These are phyloP conservation scores for Prunella fulvescens DNA, from an alignment of 2,113 vertebrate species.

Conservation along the genomic window DNA sequence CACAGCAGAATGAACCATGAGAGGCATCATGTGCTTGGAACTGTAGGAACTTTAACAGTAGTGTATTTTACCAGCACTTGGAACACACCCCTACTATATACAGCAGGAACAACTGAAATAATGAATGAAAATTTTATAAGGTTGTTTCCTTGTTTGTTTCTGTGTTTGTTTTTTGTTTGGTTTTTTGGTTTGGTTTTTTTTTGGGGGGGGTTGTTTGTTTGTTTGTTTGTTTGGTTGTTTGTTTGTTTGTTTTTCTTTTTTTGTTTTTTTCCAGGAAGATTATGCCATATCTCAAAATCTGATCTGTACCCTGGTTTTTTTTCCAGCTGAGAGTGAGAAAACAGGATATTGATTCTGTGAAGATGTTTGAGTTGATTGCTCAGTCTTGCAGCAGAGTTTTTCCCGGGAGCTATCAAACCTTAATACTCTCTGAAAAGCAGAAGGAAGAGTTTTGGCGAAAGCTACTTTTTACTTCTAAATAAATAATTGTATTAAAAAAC, in stretches of 20 bases:
- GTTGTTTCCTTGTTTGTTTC: neutral
- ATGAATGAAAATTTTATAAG: neutral
- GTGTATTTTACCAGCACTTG: neutral
- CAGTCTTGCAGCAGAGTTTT: neutral
- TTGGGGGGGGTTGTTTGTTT: too few relatives aligned
- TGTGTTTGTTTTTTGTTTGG: too few relatives aligned
- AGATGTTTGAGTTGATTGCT: neutral
- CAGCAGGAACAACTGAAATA: neutral
- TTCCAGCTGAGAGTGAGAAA: neutral
- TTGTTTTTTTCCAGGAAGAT: neutral
- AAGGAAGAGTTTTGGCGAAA: neutral
- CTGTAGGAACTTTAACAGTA: neutral
- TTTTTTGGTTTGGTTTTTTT: too few relatives aligned
- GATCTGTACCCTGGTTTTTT: neutral
- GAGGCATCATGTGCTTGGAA: neutral
- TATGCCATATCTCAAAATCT: neutral
- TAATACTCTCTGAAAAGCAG: neutral
- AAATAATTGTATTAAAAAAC: neutral
- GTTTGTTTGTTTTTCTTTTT: neutral
- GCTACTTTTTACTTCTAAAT: neutral
- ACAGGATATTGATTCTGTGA: neutral
- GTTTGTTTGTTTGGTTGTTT: too few relatives aligned
- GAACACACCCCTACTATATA: neutral
- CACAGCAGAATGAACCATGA: accelerated
- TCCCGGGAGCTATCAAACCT: neutral